Conservation (phyloP, 2,888 invertebrate genomes). For the Gibbula magus region DNA sequence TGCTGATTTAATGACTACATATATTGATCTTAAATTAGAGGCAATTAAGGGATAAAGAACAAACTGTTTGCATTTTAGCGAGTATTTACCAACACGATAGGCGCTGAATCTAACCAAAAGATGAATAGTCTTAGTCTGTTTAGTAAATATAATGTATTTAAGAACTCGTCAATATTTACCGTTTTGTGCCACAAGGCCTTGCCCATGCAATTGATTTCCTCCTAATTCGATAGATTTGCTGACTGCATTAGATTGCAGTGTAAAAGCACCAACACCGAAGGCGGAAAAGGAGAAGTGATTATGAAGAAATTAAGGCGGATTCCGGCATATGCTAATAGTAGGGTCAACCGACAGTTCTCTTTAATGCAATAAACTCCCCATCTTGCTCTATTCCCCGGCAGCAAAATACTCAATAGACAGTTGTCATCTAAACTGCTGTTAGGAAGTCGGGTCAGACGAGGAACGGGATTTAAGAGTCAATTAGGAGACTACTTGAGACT, state of each 20-base stretch:
- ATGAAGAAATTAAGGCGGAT: not conserved
- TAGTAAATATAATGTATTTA: not conserved
- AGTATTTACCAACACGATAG: not conserved
- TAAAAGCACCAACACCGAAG: not conserved
- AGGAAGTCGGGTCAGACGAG: no score
- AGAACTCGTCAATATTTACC: not conserved
- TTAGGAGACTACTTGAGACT: no score
- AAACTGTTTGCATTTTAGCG: not conserved
- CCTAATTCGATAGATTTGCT: conserved; percentile 5
- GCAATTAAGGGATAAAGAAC: not conserved
- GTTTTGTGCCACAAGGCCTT: not conserved
- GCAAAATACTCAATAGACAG: no score
- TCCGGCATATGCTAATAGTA: not conserved
- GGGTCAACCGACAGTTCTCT: no score
- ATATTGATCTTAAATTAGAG: conserved; percentile 5
- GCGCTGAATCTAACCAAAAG: not conserved
- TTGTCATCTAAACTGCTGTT: no score
- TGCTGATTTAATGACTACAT: not conserved
- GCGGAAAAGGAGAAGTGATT: not conserved
- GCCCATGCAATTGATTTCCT: not conserved
- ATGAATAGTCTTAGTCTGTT: not conserved
- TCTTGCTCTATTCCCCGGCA: no score
- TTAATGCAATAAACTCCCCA: no score
- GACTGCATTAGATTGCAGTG: not conserved
- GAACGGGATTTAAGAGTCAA: no score